Evolutionary conservation across 2,113 vertebrate genomes (phyloP).

Genomic region (Crotalus horridus): DNA sequence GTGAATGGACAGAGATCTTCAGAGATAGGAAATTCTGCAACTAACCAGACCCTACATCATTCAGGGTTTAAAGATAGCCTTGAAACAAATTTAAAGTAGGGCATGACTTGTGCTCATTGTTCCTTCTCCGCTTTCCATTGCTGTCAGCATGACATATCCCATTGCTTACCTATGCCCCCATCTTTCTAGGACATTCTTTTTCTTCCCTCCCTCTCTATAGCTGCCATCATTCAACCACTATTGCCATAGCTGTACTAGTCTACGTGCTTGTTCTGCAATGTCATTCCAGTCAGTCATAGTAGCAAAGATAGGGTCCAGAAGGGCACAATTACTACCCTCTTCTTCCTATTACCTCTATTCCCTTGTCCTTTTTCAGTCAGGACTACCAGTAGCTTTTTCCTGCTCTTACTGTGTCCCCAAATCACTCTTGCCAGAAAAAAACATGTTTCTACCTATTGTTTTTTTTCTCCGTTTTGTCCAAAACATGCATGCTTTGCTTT

Average conservation of each 20-base stretch:
- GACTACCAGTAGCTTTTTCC: background rate
- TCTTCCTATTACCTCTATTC: background rate
- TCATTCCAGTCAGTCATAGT: background rate
- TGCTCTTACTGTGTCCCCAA: background rate
- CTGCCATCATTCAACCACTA: background rate
- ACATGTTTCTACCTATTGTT: background rate
- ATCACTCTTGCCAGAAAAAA: background rate
- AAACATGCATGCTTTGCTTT: background rate
- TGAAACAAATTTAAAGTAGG: no score
- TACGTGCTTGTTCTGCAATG: background rate
- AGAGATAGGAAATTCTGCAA: background rate
- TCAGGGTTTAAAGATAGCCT: no score
- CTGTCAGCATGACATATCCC: background rate
- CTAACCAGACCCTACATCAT: no score
- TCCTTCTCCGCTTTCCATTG: background rate
- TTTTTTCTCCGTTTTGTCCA: background rate
- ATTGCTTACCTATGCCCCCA: background rate
- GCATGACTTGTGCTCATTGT: background rate
- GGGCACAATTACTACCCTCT: background rate
- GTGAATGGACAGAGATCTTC: background rate
- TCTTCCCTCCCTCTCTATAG: background rate
- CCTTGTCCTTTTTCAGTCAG: background rate
- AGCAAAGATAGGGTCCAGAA: background rate
- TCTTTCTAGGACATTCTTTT: background rate
- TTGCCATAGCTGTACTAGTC: background rate